Evolutionary conservation across 2,888 invertebrate genomes (phyloP).

Genomic region (Acrobasis suavella): DNA sequence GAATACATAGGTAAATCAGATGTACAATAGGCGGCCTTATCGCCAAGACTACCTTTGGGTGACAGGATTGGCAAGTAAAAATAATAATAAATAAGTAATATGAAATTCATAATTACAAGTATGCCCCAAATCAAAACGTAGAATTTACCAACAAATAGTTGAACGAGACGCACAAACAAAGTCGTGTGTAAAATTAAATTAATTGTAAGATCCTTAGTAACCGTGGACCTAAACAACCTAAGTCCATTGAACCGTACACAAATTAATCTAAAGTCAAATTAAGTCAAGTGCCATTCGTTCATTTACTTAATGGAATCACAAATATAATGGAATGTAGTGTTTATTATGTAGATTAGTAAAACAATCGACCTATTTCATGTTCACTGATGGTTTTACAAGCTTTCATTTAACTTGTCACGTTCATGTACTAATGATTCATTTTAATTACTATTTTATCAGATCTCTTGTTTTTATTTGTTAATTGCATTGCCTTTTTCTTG

Average conservation of each 20-base stretch:
- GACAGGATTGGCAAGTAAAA: too few relatives aligned
- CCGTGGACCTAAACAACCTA: neutral
- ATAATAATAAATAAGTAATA: too few relatives aligned
- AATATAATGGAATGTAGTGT: slow-evolving; percentile 19
- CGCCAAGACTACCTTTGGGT: too few relatives aligned
- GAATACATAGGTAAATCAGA: too few relatives aligned
- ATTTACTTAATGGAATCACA: slow-evolving; percentile 22
- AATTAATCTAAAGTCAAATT: slow-evolving; percentile 19
- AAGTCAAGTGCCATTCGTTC: slow-evolving; percentile 23
- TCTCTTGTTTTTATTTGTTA: neutral
- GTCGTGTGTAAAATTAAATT: neutral
- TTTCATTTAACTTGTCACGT: neutral
- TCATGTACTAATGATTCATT: neutral
- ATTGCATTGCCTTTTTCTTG: neutral
- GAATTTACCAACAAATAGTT: too few relatives aligned
- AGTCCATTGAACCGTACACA: neutral
- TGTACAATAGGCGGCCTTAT: too few relatives aligned
- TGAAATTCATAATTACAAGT: too few relatives aligned
- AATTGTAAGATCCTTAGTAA: neutral
- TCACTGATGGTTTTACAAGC: slow-evolving; percentile 10
- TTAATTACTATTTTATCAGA: neutral
- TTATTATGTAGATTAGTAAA: slow-evolving; percentile 22
- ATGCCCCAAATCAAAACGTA: too few relatives aligned
- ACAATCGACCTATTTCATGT: slow-evolving; percentile 17
- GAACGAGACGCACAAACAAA: too few relatives aligned